phyloP scores from a whole-genome alignment of 2,113 vertebrate genomes.

The Gymnogyps californianus region DNA sequence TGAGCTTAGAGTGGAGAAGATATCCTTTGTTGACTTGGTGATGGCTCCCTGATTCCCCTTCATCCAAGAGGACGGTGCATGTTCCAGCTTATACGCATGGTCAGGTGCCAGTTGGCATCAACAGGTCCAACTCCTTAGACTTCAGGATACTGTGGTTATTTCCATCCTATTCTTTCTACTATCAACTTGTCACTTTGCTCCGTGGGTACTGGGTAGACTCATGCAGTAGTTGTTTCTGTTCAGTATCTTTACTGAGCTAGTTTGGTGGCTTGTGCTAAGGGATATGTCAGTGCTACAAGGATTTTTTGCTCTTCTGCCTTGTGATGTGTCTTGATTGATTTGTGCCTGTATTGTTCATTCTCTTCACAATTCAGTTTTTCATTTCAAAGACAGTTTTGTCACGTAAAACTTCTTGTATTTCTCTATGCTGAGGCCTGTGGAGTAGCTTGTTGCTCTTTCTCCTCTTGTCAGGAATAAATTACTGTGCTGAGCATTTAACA shows the following conservation, averaged over 20 bases:
- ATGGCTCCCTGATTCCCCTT: neutral
- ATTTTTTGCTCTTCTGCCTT: neutral
- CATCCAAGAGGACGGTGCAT: neutral
- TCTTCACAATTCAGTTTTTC: neutral
- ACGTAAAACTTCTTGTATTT: neutral
- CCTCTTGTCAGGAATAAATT: neutral
- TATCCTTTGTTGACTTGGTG: neutral
- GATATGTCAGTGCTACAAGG: neutral
- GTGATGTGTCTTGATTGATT: neutral
- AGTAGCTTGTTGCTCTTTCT: neutral
- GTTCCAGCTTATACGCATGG: neutral
- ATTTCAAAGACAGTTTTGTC: neutral
- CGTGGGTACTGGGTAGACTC: neutral
- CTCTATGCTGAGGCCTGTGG: neutral
- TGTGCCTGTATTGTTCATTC: neutral
- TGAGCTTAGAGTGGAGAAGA: neutral
- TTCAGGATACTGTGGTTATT: neutral
- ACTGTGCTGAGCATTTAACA: neutral
- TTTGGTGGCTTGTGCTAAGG: neutral
- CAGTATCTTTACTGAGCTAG: neutral
- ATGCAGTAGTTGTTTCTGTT: neutral
- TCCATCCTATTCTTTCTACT: neutral
- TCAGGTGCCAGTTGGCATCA: neutral
- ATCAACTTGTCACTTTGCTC: neutral
- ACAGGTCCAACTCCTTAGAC: neutral